Evolutionary conservation across 2,888 invertebrate species (phyloP).

Genomic region (Amiota communis): DNA sequence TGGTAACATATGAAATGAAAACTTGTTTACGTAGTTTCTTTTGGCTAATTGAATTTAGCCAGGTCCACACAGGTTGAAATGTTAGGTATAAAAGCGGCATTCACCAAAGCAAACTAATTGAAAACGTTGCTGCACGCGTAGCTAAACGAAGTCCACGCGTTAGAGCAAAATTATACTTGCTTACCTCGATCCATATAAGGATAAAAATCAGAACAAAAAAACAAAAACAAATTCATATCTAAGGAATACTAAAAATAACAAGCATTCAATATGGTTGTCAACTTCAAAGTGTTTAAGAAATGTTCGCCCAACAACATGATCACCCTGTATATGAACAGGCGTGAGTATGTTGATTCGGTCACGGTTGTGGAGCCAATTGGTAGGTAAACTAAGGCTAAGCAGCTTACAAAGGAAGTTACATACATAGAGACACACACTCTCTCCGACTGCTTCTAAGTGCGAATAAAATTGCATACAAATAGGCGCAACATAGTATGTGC

Average conservation of each 20-base stretch:
- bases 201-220: background rate
- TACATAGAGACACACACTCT: background rate
- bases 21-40: slow-evolving; percentile 38
- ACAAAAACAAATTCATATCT: slow-evolving; percentile 3
- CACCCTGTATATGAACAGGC: slow-evolving; percentile 87
- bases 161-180: background rate
- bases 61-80: slow-evolving; percentile 35
- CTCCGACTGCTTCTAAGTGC: background rate
- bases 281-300: slow-evolving; percentile 94
- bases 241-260: slow-evolving; percentile 12
- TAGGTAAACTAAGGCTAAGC: slow-evolving; percentile 70
- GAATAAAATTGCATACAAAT: slow-evolving; percentile 2
- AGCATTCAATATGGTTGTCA: slow-evolving; percentile 82
- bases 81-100: slow-evolving; percentile 62
- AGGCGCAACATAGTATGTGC: background rate
- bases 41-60: slow-evolving; percentile 59
- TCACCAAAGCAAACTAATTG: slow-evolving; percentile 51
- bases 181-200: background rate
- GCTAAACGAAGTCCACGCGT: slow-evolving; percentile 45
- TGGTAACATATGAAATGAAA: slow-evolving; percentile 27
- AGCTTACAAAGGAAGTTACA: slow-evolving; percentile 2
- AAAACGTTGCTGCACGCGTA: slow-evolving; percentile 55
- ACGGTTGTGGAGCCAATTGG: slow-evolving; percentile 90
- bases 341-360: slow-evolving; percentile 91
- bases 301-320: slow-evolving; percentile 90